A percentile compares a stretch with the other conserved stretches of the same genome.
Evolutionary conservation across 2,113 vertebrate genomes (phyloP).

Genomic region (Alethe diademata): DNA sequence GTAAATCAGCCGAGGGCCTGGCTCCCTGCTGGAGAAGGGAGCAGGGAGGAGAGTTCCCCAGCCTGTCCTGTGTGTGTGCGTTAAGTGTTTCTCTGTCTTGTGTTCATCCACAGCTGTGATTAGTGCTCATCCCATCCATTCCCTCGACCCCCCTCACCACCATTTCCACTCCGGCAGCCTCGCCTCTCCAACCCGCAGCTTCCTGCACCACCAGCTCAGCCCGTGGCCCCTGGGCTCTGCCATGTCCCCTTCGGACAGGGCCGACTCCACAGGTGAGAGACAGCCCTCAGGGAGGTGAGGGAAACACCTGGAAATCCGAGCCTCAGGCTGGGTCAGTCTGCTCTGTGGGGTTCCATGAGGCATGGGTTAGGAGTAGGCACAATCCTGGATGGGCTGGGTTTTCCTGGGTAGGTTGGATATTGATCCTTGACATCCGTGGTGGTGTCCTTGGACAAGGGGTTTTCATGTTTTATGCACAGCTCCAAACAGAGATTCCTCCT

Average conservation of each 20-base stretch:
- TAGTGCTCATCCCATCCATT: slow-evolving; percentile 99
- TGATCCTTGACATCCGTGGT: background rate
- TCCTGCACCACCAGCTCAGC: slow-evolving; percentile 89
- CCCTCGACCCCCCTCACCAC: slow-evolving; percentile 98
- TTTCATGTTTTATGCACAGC: background rate
- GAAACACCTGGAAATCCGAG: background rate
- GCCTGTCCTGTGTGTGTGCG: slow-evolving; percentile 48
- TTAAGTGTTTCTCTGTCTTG: slow-evolving; percentile 82
- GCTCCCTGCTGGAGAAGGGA: background rate
- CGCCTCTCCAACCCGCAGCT: slow-evolving; percentile 90
- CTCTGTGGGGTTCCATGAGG: fast-evolving
- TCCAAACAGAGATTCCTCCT: background rate
- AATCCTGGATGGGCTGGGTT: background rate
- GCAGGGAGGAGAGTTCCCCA: background rate
- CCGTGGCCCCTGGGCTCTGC: slow-evolving; percentile 84
- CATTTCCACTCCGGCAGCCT: slow-evolving; percentile 98
- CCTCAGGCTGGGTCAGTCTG: background rate
- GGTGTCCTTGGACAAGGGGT: background rate
- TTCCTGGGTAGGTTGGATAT: background rate
- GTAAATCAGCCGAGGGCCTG: background rate
- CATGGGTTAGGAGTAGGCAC: background rate
- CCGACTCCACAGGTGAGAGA: slow-evolving; percentile 91
- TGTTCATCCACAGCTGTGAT: slow-evolving; percentile 96
- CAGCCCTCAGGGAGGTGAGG: background rate
- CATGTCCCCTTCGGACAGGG: slow-evolving; percentile 94